A percentile compares a stretch with the other conserved stretches of the same genome.
phyloP scores from a whole-genome alignment of 2,797 vertebrate genomes.

The Rhincodon typus region DNA sequence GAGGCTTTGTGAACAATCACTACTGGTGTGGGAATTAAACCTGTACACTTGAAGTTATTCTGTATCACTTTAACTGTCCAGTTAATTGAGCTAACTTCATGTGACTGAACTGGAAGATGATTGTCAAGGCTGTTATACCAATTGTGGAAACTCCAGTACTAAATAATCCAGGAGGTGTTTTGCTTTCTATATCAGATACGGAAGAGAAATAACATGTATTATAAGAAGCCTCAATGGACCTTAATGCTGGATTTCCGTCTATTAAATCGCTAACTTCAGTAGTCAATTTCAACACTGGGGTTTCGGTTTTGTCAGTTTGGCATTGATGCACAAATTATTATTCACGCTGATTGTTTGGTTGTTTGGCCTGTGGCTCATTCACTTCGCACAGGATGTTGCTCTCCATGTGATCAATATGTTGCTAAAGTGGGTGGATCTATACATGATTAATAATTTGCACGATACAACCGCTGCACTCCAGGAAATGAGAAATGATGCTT shows the following conservation, averaged over 20 bases:
- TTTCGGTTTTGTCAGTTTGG: not conserved
- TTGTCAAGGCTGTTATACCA: not conserved
- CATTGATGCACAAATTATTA: not conserved
- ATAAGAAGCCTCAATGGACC: not conserved
- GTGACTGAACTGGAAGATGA: not conserved
- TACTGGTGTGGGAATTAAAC: no score
- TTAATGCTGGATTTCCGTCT: not conserved
- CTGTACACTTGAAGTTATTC: not conserved
- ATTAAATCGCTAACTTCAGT: not conserved
- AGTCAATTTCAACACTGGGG: not conserved
- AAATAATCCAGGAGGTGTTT: not conserved
- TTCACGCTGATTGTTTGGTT: not conserved
- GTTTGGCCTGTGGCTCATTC: constrained; percentile 7
- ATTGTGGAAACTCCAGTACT: not conserved
- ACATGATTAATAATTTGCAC: not conserved
- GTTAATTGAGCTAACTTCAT: not conserved
- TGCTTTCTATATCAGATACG: not conserved
- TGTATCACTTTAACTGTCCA: no score
- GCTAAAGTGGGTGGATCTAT: not conserved
- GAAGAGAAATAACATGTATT: not conserved
- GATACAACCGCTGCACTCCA: not conserved
- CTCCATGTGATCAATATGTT: not conserved
- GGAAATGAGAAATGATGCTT: not conserved
- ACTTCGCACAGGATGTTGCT: not conserved
- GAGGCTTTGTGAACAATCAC: no score